Evolutionary conservation across 2,888 invertebrate genomes (phyloP).

Genomic region (Clusia tigrina): DNA sequence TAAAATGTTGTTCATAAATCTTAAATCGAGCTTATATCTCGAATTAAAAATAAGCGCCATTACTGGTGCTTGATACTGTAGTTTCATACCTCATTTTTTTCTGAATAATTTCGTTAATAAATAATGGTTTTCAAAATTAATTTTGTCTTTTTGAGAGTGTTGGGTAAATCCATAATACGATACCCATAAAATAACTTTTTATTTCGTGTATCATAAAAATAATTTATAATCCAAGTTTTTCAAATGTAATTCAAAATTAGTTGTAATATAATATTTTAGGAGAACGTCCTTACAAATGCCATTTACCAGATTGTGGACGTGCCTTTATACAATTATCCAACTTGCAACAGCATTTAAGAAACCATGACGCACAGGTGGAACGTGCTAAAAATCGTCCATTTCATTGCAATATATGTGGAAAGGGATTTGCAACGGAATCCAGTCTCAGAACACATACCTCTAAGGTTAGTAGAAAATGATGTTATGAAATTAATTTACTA

Average conservation of each 20-base stretch:
- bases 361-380: conserved; percentile 95
- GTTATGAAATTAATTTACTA: no score
- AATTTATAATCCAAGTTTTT: conserved; percentile 20
- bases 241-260: conserved; percentile 31
- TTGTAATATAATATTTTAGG: conserved; percentile 68
- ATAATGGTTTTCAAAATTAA: neutral
- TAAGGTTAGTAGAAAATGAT: conserved; percentile 84
- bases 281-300: conserved; percentile 96
- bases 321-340: conserved; percentile 97
- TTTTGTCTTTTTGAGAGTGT: conserved; percentile 1
- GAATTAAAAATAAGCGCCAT: no score
- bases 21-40: no score
- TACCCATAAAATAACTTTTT: no score
- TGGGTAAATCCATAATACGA: no score
- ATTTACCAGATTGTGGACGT: conserved; percentile 92
- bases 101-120: neutral
- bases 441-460: conserved; percentile 94
- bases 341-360: conserved; percentile 93
- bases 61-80: no score
- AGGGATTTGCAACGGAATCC: conserved; percentile 95
- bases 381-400: conserved; percentile 94
- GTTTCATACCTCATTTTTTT: no score
- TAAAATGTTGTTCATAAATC: no score
- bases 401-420: conserved; percentile 95
- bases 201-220: no score